phyloP scores from a whole-genome alignment of 2,113 vertebrate species.

The Misgurnus anguillicaudatus region DNA sequence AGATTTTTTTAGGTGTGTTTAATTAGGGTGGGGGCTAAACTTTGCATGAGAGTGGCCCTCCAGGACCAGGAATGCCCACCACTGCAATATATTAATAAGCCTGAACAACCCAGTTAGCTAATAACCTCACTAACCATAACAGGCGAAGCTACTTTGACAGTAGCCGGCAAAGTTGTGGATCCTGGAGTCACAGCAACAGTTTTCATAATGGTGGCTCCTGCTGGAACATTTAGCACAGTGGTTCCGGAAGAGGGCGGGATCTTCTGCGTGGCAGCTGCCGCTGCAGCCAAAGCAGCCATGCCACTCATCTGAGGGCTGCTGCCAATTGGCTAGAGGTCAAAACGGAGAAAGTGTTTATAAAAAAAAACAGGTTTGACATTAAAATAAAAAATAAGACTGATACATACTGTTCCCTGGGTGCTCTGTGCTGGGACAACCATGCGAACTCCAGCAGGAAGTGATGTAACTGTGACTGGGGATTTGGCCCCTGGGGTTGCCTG shows the following conservation, averaged over 20 bases:
- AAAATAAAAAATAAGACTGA: background rate
- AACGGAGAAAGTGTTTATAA: background rate
- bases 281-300: slow-evolving; percentile 81
- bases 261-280: slow-evolving; percentile 82
- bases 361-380: background rate
- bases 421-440: slow-evolving; percentile 80
- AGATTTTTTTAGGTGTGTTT: no score
- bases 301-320: slow-evolving; percentile 83
- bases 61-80: no score
- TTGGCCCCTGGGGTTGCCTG: slow-evolving; percentile 76
- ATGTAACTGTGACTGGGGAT: slow-evolving; percentile 76
- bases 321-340: slow-evolving; percentile 73
- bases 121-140: slow-evolving; percentile 71
- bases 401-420: slow-evolving; percentile 69
- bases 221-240: slow-evolving; percentile 78
- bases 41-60: no score
- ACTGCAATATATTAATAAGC: background rate
- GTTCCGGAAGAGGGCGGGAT: slow-evolving; percentile 79
- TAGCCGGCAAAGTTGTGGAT: slow-evolving; percentile 72
- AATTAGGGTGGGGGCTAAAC: no score
- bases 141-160: slow-evolving; percentile 81
- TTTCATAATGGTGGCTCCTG: slow-evolving; percentile 79
- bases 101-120: background rate
- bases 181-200: slow-evolving; percentile 78
- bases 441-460: slow-evolving; percentile 77